Evolutionary conservation across 2,113 vertebrate species (phyloP), one percentile per base, ranked within the genome.

Genomic region (Istiophorus platypterus): DNA sequence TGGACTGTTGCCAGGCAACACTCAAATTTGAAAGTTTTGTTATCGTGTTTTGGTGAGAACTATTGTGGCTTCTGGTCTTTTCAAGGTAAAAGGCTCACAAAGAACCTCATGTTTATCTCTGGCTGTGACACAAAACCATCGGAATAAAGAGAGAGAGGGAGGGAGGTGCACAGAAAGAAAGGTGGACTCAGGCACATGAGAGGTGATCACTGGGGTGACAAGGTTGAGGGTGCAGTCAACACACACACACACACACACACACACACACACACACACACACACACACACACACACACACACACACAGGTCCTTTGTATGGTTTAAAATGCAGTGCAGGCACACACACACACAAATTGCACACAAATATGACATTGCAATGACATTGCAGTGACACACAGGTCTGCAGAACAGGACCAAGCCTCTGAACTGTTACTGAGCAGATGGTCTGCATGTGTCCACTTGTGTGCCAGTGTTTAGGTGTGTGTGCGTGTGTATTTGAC

Each of bases 401-500:
- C 87, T 88, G 62, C 85, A 78, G 77, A 80, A 92, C 22, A 63
- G 37, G 72, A 47, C 20, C 5, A 63, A 85, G 79, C 67, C 81
- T 75, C 63, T 80, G 65, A 70, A 70, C 80, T 74, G 84, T 75
- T 85, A 88, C 65, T 66, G 88, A 94, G 82, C 93, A 94, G 93
- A 94, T 94, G 93, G 94, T 83, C 45, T 76, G 88, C 85, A 87
- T 87, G 79, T 75, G 64, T 89, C 65, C 14, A 39, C 31, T 69
- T 85, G 76, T 78, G 87, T 76, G 45, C 22, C 10, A 10, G 61
- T 41, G 71, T 65, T 59, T 31, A 49, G 34, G 65, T 83, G 72
- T 76, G 76, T 52, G 29, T 75, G 67, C 67, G 37, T 73, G 56
- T 77, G 72, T 84, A 70, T 72, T 58, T 88, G 88, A 89, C 88